Evolutionary conservation across 2,888 invertebrate species (phyloP).

Genomic region (Lasioglossum calceatum): DNA sequence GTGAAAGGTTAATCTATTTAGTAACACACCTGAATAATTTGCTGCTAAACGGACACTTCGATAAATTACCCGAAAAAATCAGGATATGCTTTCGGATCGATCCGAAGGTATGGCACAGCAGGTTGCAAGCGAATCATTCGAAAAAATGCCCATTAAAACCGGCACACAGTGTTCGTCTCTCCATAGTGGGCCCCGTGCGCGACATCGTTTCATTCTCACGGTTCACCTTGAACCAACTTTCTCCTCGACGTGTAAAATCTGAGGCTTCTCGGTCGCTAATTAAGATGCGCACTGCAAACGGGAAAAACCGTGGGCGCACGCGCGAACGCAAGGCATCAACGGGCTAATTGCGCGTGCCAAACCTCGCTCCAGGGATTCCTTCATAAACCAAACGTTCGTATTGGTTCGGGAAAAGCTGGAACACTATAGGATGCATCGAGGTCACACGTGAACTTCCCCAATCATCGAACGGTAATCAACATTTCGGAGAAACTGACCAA

Average conservation of each 20-base stretch:
- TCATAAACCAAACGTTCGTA: not conserved
- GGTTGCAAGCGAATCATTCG: not conserved
- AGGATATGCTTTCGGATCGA: not conserved
- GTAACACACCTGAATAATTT: not conserved
- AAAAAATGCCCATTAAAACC: conserved; percentile 7
- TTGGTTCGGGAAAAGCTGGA: not conserved
- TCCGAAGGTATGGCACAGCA: too few species aligned
- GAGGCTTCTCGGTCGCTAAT: conserved; percentile 23
- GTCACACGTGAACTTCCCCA: conserved; percentile 36
- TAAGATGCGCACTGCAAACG: conserved; percentile 33
- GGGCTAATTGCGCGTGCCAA: conserved; percentile 23
- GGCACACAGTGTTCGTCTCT: not conserved
- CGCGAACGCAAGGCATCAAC: conserved; percentile 6
- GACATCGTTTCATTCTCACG: conserved; percentile 38
- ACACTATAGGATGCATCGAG: conserved; percentile 8
- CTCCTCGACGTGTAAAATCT: conserved; percentile 45
- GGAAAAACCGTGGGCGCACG: not conserved
- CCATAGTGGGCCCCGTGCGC: conserved; percentile 14
- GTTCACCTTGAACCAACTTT: conserved; percentile 59
- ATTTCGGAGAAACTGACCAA: not conserved
- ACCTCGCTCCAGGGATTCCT: not conserved
- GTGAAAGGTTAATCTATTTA: too few species aligned
- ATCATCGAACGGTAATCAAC: not conserved
- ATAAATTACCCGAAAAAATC: not conserved
- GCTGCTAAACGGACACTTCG: not conserved